phyloP scores from a whole-genome alignment of 2,888 invertebrate genomes.

The Drosophila monieri region DNA sequence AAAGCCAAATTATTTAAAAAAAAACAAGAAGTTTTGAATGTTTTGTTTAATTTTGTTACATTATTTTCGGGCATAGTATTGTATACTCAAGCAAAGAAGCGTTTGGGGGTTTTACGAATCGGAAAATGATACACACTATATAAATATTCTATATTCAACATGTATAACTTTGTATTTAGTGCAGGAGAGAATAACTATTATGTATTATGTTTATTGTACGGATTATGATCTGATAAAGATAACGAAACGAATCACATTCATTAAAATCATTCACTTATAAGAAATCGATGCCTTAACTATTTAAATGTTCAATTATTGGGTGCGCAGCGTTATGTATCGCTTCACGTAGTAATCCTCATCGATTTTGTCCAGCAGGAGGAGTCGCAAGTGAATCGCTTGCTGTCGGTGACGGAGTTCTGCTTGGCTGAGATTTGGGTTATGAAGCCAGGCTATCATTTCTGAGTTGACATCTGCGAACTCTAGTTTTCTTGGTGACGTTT shows the following conservation, averaged over 20 bases:
- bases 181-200: slow-evolving; percentile 55
- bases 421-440: slow-evolving; percentile 21
- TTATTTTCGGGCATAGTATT: slow-evolving; percentile 1
- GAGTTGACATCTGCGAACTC: slow-evolving; percentile 15
- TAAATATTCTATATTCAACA: slow-evolving; percentile 53
- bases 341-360: slow-evolving; percentile 37
- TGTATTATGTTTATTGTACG: slow-evolving; percentile 71
- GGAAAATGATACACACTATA: slow-evolving; percentile 47
- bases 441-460: slow-evolving; percentile 25
- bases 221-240: slow-evolving; percentile 58
- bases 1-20: slow-evolving; percentile 31
- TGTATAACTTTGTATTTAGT: slow-evolving; percentile 51
- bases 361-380: slow-evolving; percentile 38
- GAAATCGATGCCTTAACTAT: slow-evolving; percentile 17
- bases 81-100: slow-evolving; percentile 36
- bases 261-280: slow-evolving; percentile 44
- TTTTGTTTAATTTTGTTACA: slow-evolving; percentile 1
- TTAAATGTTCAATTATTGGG: not conserved
- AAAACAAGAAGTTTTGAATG: slow-evolving; percentile 11
- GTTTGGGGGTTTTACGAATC: slow-evolving; percentile 36
- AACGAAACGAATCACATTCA: slow-evolving; percentile 66
- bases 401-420: slow-evolving; percentile 14
- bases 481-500: not conserved
- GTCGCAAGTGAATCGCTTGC: slow-evolving; percentile 23
- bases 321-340: slow-evolving; percentile 1